Base-by-base conservation (phyloP, 2,888 invertebrate genomes). In the Drosophila ustulata region DNA sequence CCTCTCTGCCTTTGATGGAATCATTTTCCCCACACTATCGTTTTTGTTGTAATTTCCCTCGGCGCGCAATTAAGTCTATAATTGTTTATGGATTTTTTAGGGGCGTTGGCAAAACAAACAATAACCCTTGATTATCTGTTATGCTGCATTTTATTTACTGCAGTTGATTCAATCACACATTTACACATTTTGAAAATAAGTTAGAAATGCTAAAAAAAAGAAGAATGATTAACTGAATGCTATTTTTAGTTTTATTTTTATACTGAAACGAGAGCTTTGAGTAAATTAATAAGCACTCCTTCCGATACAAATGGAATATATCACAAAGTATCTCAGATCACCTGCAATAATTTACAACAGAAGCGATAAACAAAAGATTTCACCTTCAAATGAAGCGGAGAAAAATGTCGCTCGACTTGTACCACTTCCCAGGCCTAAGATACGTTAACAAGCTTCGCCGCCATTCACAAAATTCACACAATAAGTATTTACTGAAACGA, bases 391-490 rank as follows among this genome's bases (percentile, higher is more conserved):
- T 55, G 23, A 32, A 41, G 37, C 13, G 4, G 7, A 43, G 37
- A 64, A 47, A 74, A 75, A 66, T 65, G 69, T 77, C 46, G 73
- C 62, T 66, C 45, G 70, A 65, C 77, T 66, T 75, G 78, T 51
- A 50, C 67, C 63, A 71, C 52, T 78, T 79, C 75, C 51, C 75
- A 78, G 61, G 51, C 67, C 57, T 39, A 26, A 52, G 25, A 70
- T 49, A 61, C 26, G 58, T 39, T 41, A 49, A 56, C 37, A 51
- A 56, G 25, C 49, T 53, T 30, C 11, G 41, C 64, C 13, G 55
- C 52, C 71, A 66, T 70, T 71, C 71, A 78, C 51, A 65, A 59
- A 45, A 61, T 74, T 77, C 80, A 72, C 83, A 79, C 77, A 77
- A 67, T 74, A 56, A 61, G 56, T 75, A 75, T 82, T 69, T 61